These are phyloP conservation scores for Andrena cerasifolii DNA, from an alignment of 1,140 invertebrate species.

Conservation along the genomic window DNA sequence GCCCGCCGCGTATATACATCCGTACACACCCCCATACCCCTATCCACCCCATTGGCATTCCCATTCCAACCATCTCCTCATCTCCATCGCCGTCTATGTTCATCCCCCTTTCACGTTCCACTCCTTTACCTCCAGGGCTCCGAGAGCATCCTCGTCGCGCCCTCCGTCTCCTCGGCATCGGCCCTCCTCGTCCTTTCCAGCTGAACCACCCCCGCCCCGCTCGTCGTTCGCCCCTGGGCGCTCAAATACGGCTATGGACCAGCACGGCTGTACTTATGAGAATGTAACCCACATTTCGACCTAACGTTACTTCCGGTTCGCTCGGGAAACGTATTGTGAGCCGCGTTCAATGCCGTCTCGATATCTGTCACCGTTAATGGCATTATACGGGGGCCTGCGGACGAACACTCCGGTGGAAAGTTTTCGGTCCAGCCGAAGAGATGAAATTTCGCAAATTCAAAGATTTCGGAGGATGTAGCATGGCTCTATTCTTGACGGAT, in stretches of 20 bases:
- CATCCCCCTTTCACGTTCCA: slow-evolving; percentile 41
- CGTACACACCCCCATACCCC: slow-evolving; percentile 37
- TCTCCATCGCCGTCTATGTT: slow-evolving; percentile 46
- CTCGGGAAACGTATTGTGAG: slow-evolving; percentile 53
- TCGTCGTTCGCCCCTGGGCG: slow-evolving; percentile 54
- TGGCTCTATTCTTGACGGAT: no score
- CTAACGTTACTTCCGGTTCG: slow-evolving; percentile 59
- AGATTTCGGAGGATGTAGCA: no score
- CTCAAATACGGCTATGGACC: slow-evolving; percentile 59
- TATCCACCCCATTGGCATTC: slow-evolving; percentile 59
- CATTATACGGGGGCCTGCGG: slow-evolving; percentile 1
- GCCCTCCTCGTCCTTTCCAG: neutral
- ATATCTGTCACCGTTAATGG: slow-evolving; percentile 42
- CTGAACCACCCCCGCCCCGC: neutral
- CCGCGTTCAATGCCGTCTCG: slow-evolving; percentile 9
- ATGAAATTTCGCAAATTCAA: neutral
- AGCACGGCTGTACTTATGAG: slow-evolving; percentile 61
- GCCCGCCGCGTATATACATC: slow-evolving; percentile 39
- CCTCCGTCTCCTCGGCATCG: slow-evolving; percentile 8
- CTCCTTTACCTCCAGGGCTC: slow-evolving; percentile 33
- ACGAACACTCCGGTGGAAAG: neutral
- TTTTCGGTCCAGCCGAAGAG: neutral
- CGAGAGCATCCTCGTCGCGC: slow-evolving; percentile 30
- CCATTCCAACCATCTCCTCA: slow-evolving; percentile 63
- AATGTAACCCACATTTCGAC: slow-evolving; percentile 65